These are phyloP conservation scores for Chironomus tentans DNA, from an alignment of 2,888 invertebrate species.

Conservation along the genomic window DNA sequence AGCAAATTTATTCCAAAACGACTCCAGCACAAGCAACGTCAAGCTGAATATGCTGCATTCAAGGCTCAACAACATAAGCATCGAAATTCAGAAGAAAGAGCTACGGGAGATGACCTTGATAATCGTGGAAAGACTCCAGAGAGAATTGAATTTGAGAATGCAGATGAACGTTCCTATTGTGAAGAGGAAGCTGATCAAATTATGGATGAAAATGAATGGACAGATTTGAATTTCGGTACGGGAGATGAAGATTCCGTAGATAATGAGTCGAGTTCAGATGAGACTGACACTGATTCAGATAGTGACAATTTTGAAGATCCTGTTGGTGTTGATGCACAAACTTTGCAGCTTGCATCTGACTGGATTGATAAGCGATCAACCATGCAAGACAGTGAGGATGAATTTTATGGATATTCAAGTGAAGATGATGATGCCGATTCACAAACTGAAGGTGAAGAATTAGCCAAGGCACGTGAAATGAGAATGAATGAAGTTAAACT, in stretches of 20 bases:
- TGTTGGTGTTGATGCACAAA: constrained; percentile 52
- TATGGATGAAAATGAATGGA: constrained; percentile 94
- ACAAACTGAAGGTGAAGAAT: constrained; percentile 65
- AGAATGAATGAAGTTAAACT: constrained; percentile 59
- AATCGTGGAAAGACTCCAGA: constrained; percentile 58
- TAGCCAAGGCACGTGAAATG: constrained; percentile 53
- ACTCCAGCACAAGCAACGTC: constrained; percentile 11
- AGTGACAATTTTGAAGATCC: constrained; percentile 58
- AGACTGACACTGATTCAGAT: constrained; percentile 52
- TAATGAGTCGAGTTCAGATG: constrained; percentile 43
- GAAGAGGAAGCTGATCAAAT: constrained; percentile 56
- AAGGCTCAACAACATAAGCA: constrained; percentile 14
- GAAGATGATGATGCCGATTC: constrained; percentile 59
- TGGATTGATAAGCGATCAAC: constrained; percentile 53
- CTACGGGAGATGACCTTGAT: constrained; percentile 32
- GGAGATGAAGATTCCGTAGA: constrained; percentile 66
- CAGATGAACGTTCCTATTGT: constrained; percentile 53
- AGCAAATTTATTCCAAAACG: constrained; percentile 35
- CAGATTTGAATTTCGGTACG: constrained; percentile 82
- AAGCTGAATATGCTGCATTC: constrained; percentile 12
- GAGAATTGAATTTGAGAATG: constrained; percentile 69
- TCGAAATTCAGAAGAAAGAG: constrained; percentile 1
- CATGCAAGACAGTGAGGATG: constrained; percentile 39
- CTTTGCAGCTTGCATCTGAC: constrained; percentile 57
- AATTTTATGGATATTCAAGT: constrained; percentile 41